Conservation (phyloP, 2,113 vertebrate genomes). For the Orthonyx spaldingii region DNA sequence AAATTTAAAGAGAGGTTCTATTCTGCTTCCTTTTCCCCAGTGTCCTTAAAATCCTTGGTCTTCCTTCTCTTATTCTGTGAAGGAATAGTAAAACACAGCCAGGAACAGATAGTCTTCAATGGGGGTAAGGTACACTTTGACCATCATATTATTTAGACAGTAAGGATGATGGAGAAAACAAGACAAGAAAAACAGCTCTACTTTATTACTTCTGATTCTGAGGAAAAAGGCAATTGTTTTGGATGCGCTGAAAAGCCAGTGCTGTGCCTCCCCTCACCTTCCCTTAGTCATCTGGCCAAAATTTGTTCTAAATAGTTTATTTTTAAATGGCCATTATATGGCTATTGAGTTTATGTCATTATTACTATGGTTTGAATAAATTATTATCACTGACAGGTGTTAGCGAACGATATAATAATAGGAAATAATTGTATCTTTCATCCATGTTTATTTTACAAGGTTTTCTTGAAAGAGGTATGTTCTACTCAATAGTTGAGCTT, state of each 20-base stretch:
- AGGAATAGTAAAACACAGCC: neutral
- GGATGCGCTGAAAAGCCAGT: neutral
- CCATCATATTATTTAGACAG: neutral
- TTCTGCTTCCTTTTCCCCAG: neutral
- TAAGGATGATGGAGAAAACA: neutral
- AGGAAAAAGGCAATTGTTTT: neutral
- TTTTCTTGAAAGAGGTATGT: neutral
- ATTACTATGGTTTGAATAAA: neutral
- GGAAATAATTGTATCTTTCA: neutral
- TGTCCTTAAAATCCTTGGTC: neutral
- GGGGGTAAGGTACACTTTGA: neutral
- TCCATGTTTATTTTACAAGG: neutral
- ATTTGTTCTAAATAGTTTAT: neutral
- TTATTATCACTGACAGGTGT: neutral
- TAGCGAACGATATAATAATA: neutral
- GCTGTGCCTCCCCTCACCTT: rapidly evolving
- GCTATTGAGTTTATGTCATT: neutral
- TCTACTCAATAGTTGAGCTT: neutral
- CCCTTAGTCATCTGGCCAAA: neutral
- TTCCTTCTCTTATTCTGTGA: neutral
- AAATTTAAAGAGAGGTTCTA: neutral
- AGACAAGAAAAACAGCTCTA: neutral
- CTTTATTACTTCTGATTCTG: neutral
- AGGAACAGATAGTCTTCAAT: neutral
- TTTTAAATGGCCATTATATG: neutral